Evolutionary conservation across 2,797 vertebrate species (phyloP).

Genomic region (Fratercula arctica): DNA sequence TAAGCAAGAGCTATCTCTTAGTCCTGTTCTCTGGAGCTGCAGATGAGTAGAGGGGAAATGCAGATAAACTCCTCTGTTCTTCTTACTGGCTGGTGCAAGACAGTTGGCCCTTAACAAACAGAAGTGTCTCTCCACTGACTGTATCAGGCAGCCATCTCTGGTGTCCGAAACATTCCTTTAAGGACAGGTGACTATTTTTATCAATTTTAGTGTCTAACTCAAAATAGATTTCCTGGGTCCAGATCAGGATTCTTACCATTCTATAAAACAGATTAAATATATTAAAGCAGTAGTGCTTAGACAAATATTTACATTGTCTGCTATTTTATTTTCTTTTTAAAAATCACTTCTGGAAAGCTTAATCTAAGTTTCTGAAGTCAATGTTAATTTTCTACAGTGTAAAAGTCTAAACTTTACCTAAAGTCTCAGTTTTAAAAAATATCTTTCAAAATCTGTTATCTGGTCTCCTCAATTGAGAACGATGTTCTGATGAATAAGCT

Average conservation of each 20-base stretch:
- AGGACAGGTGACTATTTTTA: neutral
- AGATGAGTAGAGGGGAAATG: neutral
- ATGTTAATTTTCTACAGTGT: neutral
- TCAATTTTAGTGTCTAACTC: neutral
- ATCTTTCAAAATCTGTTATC: neutral
- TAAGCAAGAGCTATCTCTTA: neutral
- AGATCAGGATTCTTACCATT: neutral
- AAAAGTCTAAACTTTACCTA: neutral
- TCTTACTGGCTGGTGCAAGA: neutral
- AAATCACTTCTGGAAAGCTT: neutral
- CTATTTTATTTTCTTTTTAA: neutral
- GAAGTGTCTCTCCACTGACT: neutral
- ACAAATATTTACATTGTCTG: neutral
- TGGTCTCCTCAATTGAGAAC: neutral
- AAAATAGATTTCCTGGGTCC: neutral
- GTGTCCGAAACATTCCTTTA: neutral
- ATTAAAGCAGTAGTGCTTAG: neutral
- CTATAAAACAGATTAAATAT: neutral
- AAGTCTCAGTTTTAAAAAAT: neutral
- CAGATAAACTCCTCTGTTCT: conserved; percentile 9
- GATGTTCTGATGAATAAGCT: neutral
- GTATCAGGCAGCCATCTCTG: neutral
- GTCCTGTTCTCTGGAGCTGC: neutral
- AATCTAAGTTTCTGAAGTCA: neutral
- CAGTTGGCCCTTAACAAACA: neutral